Base-by-base conservation (phyloP, 2,888 invertebrate genomes). In the Kryphioiulus occultus region DNA sequence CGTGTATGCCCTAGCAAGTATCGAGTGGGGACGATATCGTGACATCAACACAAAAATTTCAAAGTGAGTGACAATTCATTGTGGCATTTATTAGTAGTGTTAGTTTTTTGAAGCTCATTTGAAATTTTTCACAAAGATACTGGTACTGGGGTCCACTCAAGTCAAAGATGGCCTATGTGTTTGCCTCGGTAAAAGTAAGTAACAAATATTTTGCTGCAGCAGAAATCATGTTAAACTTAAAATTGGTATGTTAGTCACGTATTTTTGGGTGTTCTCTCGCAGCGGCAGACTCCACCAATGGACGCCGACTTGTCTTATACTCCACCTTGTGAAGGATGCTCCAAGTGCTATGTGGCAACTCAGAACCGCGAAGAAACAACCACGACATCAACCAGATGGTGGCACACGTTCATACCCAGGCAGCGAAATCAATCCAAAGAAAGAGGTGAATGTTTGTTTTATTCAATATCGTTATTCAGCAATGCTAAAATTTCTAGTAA, bases 1-100 rank as follows among this genome's bases (percentile, higher is more conserved):
- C 0, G 95, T 98, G 87, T 98, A 95, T 92, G 96, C 97, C 0
- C 92, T 97, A 89, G 94, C 94, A 87, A 94, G 94, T 0, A 92
- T 99, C 85, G 95, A 96, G 91, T 97, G 97, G 95, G 98, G 98
- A 4, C 95, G 95, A 0, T 95, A 95, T 91, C 94, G 96, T 90
- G 97, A 98, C 92, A 95, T 96, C 0, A 92, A 95, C 88, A 94
- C 94, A 0, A 94, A 93, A 89, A 94, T 94, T 90, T 95, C 96
- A 89, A 96, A 95, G 92, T 92, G 89, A 89, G 90, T 86, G 82
- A 32, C 44, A 85, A 44, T 22, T n/a, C 42, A 44, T 85, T 5
- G 9, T 17, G 39, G 32, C 10, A 12, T 85, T 85, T 85, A 10
- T 85, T 85, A 42, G 39, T 42, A 3, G 17, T 4, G 10, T 39